Evolutionary conservation across 1,140 invertebrate genomes (phyloP), one percentile per base, ranked within the genome.

Genomic region (Palaemon carinicauda): DNA sequence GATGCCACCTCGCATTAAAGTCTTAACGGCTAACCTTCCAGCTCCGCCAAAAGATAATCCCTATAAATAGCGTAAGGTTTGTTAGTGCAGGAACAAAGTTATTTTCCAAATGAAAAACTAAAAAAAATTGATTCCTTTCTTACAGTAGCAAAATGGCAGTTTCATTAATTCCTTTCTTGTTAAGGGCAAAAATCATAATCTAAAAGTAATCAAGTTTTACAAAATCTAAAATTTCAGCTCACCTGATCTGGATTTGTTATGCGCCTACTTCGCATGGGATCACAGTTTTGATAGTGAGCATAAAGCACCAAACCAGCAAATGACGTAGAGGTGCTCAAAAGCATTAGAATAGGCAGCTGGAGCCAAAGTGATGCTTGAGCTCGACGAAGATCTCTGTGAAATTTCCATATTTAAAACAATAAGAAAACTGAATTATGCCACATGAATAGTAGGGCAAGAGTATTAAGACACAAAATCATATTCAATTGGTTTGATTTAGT

Each of bases 261-360:
- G 51, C 92, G 91, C 9, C 91, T 91, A 75, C 91, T 83, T 79
- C 90, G 90, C 12, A 95, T 85, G 0, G 96, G 96, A 93, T 97
- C 96, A 91, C 96, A 97, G 15, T 93, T 90, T 7, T 93, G 91
- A 90, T 96, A 97, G 89, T 94, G 94, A 51, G 94, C 95, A 90
- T 95, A 97, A 69, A 97, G 94, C 15, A 95, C 94, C 9, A 97
- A 91, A 0, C 96, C 96, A 87, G 95, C 94, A 90, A 96, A 94
- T 73, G 95, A 95, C 31, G 95, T 95, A 87, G 92, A 93, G 0
- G 96, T 82, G 89, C 95, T 95, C 1, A 96, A 91, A 1, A 92
- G 80, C n/a, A 93, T 93, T 19, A 96, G 91, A 87, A 96, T 94
- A 5, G 95, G 95, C 92, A 94, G 94, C 89, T 94, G 94, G 73